Conservation (phyloP, 2,888 invertebrate genomes). For the Lasioglossum leucozonium region DNA sequence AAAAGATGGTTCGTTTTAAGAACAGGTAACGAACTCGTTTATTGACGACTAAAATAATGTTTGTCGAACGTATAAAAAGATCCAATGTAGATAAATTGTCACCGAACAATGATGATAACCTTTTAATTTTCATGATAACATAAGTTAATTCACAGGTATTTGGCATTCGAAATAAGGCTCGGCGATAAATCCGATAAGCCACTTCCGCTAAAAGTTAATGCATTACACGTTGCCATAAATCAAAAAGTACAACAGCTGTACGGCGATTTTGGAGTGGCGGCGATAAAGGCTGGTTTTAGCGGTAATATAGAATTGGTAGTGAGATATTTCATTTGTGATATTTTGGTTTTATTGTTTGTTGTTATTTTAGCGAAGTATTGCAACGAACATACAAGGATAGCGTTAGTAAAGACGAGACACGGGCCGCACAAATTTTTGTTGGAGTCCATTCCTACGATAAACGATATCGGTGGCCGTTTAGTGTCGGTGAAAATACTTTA, state of each 20-base stretch:
- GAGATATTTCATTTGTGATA: conserved; percentile 2
- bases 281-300: conserved; percentile 89
- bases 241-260: conserved; percentile 89
- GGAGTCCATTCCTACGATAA: conserved; percentile 89
- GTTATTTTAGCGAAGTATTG: conserved; percentile 89
- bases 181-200: conserved; percentile 85
- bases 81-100: neutral
- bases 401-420: conserved; percentile 90
- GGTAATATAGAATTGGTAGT: conserved; percentile 68
- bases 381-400: conserved; percentile 91
- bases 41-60: neutral
- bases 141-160: conserved; percentile 86
- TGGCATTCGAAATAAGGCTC: conserved; percentile 88
- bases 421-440: conserved; percentile 91
- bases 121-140: conserved; percentile 18
- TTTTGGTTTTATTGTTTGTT: conserved; percentile 24
- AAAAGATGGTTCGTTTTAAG: conserved; percentile 88
- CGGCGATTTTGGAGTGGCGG: conserved; percentile 91
- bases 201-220: conserved; percentile 85
- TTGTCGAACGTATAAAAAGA: neutral
- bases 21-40: conserved; percentile 86
- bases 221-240: conserved; percentile 87
- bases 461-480: conserved; percentile 87
- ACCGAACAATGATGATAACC: neutral
- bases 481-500: conserved; percentile 89